Percentiles rank a stretch among this genome's conserved stretches.
Evolutionary conservation across 2,888 invertebrate species (phyloP).

Genomic region (Rhabditophanes sp.): DNA sequence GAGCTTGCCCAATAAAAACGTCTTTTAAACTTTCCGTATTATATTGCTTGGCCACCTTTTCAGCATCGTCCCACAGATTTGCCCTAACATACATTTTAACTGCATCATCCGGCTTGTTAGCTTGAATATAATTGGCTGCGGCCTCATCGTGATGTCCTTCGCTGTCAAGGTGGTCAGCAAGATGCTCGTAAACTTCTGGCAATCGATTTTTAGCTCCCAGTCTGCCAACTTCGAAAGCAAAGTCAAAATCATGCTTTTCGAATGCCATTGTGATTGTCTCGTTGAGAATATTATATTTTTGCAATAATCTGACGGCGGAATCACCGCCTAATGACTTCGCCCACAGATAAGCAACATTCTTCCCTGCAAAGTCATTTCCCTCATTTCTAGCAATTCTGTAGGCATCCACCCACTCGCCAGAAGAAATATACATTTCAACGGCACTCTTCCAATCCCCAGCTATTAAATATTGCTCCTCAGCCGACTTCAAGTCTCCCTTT

Average conservation of each 20-base stretch:
- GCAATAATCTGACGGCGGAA: conserved; percentile 74
- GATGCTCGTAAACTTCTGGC: conserved; percentile 67
- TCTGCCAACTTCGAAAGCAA: conserved; percentile 69
- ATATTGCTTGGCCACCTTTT: conserved; percentile 63
- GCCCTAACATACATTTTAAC: conserved; percentile 72
- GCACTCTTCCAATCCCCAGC: conserved; percentile 76
- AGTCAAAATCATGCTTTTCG: conserved; percentile 73
- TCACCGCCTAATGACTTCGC: conserved; percentile 77
- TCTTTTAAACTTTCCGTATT: conserved; percentile 56
- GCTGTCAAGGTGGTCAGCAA: conserved; percentile 74
- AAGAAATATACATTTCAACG: conserved; percentile 64
- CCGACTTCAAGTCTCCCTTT: conserved; percentile 68
- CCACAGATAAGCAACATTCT: conserved; percentile 67
- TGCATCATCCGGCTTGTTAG: conserved; percentile 62
- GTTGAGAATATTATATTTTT: conserved; percentile 68
- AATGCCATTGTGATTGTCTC: conserved; percentile 76
- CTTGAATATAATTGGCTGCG: conserved; percentile 73
- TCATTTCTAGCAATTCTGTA: conserved; percentile 59
- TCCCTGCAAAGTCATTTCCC: conserved; percentile 54
- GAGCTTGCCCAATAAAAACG: conserved; percentile 54
- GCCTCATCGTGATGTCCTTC: conserved; percentile 71
- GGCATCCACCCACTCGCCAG: conserved; percentile 76
- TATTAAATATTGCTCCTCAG: conserved; percentile 78
- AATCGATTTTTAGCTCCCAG: conserved; percentile 55
- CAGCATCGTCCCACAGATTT: conserved; percentile 72